These are phyloP conservation scores for Oryzias sinensis DNA, from an alignment of 2,797 vertebrate genomes.

Conservation along the genomic window DNA sequence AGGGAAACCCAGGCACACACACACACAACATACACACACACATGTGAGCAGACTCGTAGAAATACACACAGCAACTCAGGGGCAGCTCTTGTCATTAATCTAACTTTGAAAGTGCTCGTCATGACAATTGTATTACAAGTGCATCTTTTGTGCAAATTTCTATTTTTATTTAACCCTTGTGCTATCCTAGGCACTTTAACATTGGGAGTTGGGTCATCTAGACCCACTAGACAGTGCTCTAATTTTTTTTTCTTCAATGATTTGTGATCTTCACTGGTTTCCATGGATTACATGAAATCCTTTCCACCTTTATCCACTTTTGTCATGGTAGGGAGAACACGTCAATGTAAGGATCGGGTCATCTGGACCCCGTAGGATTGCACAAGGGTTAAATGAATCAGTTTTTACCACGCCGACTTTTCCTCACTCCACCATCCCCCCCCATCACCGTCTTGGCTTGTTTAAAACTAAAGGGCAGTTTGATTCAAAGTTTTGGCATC, in stretches of 20 bases:
- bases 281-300: no score
- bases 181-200: no score
- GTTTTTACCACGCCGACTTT: slow-evolving; percentile 12
- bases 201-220: no score
- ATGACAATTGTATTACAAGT: no score
- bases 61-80: slow-evolving; percentile 21
- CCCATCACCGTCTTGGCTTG: slow-evolving; percentile 35
- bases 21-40: slow-evolving; percentile 17
- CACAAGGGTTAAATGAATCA: neutral
- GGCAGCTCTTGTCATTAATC: slow-evolving; percentile 1
- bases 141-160: slow-evolving; percentile 9
- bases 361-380: no score
- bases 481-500: slow-evolving; percentile 74
- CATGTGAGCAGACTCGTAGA: slow-evolving; percentile 31
- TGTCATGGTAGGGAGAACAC: no score
- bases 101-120: neutral
- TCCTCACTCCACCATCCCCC: slow-evolving; percentile 26
- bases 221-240: no score
- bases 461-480: slow-evolving; percentile 38
- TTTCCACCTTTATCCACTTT: no score
- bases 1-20: slow-evolving; percentile 55
- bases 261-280: no score
- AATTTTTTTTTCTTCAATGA: no score
- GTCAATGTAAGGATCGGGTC: no score
- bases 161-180: neutral